Conservation (phyloP, 2,113 vertebrate species). For the Euleptes europaea region DNA sequence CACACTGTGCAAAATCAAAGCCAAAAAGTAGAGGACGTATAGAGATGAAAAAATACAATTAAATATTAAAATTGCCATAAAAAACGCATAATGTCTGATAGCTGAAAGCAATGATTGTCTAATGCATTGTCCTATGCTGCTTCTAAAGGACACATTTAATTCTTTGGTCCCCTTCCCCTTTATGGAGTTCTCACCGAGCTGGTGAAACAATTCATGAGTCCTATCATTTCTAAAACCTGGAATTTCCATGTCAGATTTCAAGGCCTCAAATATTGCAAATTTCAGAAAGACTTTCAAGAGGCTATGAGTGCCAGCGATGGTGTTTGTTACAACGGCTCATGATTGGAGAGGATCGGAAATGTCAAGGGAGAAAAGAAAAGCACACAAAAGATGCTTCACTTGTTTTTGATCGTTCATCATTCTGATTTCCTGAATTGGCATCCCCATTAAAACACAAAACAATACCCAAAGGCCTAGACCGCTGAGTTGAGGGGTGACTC, state of each 20-base stretch:
- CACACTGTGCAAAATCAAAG: not conserved
- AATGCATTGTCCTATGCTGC: not conserved
- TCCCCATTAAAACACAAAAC: constrained; percentile 43
- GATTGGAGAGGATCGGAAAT: constrained; percentile 62
- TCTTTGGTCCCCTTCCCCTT: not conserved
- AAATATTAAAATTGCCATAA: not conserved
- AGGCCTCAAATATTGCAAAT: constrained; percentile 59
- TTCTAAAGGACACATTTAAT: not conserved
- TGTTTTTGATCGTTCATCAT: constrained; percentile 49
- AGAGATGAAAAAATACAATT: not conserved
- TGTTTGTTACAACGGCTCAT: constrained; percentile 61
- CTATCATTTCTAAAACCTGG: constrained; percentile 24
- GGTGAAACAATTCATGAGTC: constrained; percentile 26
- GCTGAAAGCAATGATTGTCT: not conserved
- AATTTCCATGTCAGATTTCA: constrained; percentile 56
- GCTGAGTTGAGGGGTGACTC: constrained; percentile 24
- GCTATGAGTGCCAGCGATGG: constrained; percentile 45
- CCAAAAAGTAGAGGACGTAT: not conserved
- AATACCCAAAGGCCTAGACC: constrained; percentile 35
- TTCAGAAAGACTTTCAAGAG: constrained; percentile 59
- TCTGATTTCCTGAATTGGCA: constrained; percentile 57
- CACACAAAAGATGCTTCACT: constrained; percentile 51
- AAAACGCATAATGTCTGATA: not conserved
- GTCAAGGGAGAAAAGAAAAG: constrained; percentile 41
- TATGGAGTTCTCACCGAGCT: not conserved